Evolutionary conservation across 2,888 invertebrate species (phyloP), one percentile per base, ranked within the genome.

Genomic region (Lasiommata megera): DNA sequence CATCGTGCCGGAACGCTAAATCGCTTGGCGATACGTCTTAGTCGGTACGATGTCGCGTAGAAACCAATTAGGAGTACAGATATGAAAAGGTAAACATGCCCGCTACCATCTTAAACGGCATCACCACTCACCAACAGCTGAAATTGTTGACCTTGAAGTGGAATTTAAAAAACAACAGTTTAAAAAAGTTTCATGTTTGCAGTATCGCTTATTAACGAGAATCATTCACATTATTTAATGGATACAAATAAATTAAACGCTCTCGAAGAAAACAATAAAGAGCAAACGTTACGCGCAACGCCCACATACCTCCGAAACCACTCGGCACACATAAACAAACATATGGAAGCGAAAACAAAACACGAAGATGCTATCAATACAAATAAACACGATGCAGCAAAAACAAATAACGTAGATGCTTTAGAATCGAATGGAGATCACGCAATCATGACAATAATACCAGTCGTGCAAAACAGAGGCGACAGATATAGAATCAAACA

Each of bases 401-500:
- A 46, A 14, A 16, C 11, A 46, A 16, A 31, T 29, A 14, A 44
- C 3, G 12, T n/a, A 44, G 23, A n/a, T n/a, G n/a, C n/a, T n/a
- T n/a, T n/a, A n/a, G n/a, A n/a, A n/a, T n/a, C 9, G 11, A 29
- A 16, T 9, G 16, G 16, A 14, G 46, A 46, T 46, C 16, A 46
- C 9, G 16, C 31, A 11, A 31, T 16, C 46, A 36, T n/a, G 14
- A 18, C 41, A 8, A 31, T 18, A 9, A 34, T 52, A 34, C 56
- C 48, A 7, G 40, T 44, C 28, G 28, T 54, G 12, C 56, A 52
- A 43, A 53, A 50, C 12, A 59, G 52, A 29, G 50, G 57, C 0
- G 46, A 66, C 2, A 40, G 51, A 0, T 36, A 50, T 3, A 43
- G 23, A 5, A 58, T 74, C 0, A 77, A 67, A 60, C 66, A 67